Evolutionary conservation across 1,140 invertebrate species (phyloP), one percentile per base, ranked within the genome.

Genomic region (Uloborus diversus): DNA sequence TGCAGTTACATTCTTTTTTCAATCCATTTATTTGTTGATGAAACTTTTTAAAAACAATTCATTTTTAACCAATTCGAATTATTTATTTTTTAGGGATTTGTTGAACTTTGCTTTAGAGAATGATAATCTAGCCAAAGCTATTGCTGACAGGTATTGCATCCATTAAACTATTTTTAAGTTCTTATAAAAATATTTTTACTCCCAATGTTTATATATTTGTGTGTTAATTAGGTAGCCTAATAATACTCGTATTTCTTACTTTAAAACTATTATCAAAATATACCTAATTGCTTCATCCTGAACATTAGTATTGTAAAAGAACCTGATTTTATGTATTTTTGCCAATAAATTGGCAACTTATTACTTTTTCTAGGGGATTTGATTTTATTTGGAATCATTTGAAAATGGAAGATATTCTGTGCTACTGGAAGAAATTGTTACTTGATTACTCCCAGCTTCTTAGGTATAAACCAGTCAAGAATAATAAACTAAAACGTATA

Each of bases 391-490:
- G 90, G 91, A 88, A 95, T 61, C 91, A 96, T 88, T 89, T 99
- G 42, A 90, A 89, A 83, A 92, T 97, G 89, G 89, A 92, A 70
- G 92, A 98, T 87, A 88, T 98, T 2, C 88, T 88, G 80, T 95
- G 93, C 84, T 99, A 96, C 86, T 99, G 96, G 96, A 90, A 89
- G 83, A 92, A 90, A 81, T 87, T 99, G 28, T 85, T 99, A 0
- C 90, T 89, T 79, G 88, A 89, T 84, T 98, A 98, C 88, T 86
- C 90, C 0, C 92, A 92, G 85, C 86, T 97, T 17, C 83, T 96
- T 0, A 92, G 90, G 59, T 97, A 92, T 85, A 87, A 91, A 62
- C 84, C 85, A 33, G 14, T 42, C n/a, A 61, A 28, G 27, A 75
- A 83, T 68, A 2, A 1, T 4, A 61, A 59, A 3, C 53, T 81